A percentile compares a stretch with the other conserved stretches of the same genome.
These are phyloP conservation scores for Hycleus cichorii DNA, from an alignment of 1,140 invertebrate species.

Conservation along the genomic window DNA sequence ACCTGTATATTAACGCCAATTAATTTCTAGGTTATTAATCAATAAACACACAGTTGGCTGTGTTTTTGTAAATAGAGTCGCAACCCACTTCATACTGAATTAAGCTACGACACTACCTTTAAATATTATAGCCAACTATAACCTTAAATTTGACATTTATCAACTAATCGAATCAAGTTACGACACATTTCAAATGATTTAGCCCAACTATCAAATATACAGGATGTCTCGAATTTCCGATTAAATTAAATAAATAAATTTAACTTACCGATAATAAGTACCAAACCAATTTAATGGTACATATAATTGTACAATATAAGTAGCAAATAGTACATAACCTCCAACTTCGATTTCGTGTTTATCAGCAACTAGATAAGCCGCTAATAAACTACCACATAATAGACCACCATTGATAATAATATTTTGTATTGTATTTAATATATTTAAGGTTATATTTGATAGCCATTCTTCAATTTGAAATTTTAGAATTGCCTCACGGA, in stretches of 20 bases:
- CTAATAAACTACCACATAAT: conserved; percentile 78
- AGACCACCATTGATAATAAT: conserved; percentile 81
- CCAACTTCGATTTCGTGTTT: conserved; percentile 72
- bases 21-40: too few species aligned
- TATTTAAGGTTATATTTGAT: conserved; percentile 73
- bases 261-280: conserved; percentile 84
- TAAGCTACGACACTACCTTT: too few species aligned
- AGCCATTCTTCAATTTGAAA: conserved; percentile 91
- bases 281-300: conserved; percentile 95
- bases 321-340: conserved; percentile 91
- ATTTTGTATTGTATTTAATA: conserved; percentile 86
- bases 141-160: too few species aligned
- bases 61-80: too few species aligned
- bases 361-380: conserved; percentile 70
- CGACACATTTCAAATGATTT: too few species aligned
- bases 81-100: too few species aligned
- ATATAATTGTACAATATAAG: conserved; percentile 94
- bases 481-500: conserved; percentile 69
- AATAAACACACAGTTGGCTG: too few species aligned
- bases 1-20: too few species aligned
- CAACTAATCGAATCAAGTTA: too few species aligned
- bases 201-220: too few species aligned
- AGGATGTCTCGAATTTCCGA: background rate
- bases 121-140: too few species aligned
- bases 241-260: background rate